Evolutionary conservation across 1,140 invertebrate species (phyloP).

Genomic region (Listronotus oregonensis): DNA sequence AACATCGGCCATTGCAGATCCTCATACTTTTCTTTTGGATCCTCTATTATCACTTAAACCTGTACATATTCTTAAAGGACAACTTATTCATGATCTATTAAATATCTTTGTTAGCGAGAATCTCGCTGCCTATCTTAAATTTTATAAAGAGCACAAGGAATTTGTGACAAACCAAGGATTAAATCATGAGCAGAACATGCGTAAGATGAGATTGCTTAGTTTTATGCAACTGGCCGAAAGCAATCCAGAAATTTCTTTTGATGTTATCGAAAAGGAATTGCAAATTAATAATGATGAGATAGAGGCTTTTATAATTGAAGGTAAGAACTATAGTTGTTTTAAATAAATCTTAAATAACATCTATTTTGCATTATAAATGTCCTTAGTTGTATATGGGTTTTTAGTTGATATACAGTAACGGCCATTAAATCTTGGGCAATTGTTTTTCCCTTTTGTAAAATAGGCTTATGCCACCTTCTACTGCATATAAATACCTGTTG

Average conservation of each 20-base stretch:
- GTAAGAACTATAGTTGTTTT: conserved; percentile 59
- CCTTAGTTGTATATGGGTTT: too few relatives aligned
- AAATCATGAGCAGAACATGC: conserved; percentile 93
- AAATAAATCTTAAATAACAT: too few relatives aligned
- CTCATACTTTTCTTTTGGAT: conserved; percentile 92
- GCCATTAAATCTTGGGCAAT: too few relatives aligned
- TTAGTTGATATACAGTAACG: too few relatives aligned
- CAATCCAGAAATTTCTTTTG: conserved; percentile 88
- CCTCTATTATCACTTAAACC: conserved; percentile 92
- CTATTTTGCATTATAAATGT: too few relatives aligned
- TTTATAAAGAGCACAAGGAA: conserved; percentile 92
- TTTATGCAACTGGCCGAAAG: conserved; percentile 97
- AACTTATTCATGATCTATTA: conserved; percentile 94
- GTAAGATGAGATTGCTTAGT: conserved; percentile 94
- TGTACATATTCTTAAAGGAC: conserved; percentile 93
- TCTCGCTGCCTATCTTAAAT: conserved; percentile 84
- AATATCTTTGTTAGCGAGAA: conserved; percentile 96
- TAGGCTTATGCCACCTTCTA: too few relatives aligned
- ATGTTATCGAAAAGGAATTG: conserved; percentile 84
- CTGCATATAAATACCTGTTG: too few relatives aligned
- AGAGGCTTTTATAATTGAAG: conserved; percentile 95
- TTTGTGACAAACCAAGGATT: conserved; percentile 87
- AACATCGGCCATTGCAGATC: conserved; percentile 90
- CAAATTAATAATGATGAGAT: conserved; percentile 86
- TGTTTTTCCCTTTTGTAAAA: too few relatives aligned